A percentile compares a stretch with the other conserved stretches of the same genome.
Evolutionary conservation across 2,113 vertebrate species (phyloP).

Genomic region (Poeciliopsis turrubarensis): DNA sequence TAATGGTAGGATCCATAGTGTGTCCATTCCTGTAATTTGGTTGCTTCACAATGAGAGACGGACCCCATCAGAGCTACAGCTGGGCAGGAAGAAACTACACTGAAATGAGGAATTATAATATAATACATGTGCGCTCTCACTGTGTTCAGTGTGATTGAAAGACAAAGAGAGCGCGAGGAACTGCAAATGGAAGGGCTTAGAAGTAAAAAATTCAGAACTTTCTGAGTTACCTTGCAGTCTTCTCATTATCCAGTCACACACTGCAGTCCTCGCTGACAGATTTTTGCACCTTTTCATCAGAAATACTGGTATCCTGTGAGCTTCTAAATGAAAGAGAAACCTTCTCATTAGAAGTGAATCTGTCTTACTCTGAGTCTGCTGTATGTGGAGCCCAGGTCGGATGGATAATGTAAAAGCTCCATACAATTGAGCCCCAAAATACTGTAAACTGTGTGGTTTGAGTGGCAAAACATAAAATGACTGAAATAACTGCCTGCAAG

Average conservation of each 20-base stretch:
- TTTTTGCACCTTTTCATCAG: background rate
- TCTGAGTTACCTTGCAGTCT: slow-evolving; percentile 35
- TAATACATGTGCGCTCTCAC: slow-evolving; percentile 49
- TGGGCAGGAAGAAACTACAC: slow-evolving; percentile 41
- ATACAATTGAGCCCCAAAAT: background rate
- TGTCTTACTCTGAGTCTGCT: too few relatives aligned
- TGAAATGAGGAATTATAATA: slow-evolving; percentile 59
- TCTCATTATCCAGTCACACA: slow-evolving; percentile 3
- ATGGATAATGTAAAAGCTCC: too few relatives aligned
- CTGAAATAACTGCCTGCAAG: background rate
- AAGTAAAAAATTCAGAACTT: slow-evolving; percentile 34
- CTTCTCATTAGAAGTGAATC: background rate
- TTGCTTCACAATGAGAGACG: slow-evolving; percentile 62
- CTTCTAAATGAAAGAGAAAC: background rate
- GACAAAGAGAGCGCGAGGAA: slow-evolving; percentile 35
- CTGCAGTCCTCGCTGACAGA: background rate
- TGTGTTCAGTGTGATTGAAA: slow-evolving; percentile 53
- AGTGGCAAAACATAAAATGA: background rate
- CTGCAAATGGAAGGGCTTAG: slow-evolving; percentile 35
- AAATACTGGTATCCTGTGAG: background rate
- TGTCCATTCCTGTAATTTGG: slow-evolving; percentile 63
- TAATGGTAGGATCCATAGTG: slow-evolving; percentile 65
- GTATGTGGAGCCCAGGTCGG: too few relatives aligned
- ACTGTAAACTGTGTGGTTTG: background rate
- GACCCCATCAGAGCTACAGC: slow-evolving; percentile 41